Conservation (phyloP, 2,797 vertebrate genomes). For the Zenarchopterus dispar region DNA sequence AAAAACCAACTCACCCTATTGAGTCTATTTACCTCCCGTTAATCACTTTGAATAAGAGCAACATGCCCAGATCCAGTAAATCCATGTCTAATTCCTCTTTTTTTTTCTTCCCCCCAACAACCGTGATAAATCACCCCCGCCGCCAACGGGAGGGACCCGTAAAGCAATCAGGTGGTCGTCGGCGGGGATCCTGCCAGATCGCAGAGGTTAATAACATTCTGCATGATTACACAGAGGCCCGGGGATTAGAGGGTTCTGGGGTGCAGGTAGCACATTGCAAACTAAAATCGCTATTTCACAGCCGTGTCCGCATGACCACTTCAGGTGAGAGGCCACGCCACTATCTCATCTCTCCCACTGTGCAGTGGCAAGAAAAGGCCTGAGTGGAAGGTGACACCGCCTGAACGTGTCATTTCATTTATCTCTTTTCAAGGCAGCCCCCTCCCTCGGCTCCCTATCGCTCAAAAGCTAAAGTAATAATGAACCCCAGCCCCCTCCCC, state of each 20-base stretch:
- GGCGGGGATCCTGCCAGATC: constrained; percentile 46
- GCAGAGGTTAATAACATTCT: constrained; percentile 76
- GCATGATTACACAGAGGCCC: constrained; percentile 69
- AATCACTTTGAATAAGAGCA: constrained; percentile 53
- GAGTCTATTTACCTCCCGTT: constrained; percentile 45
- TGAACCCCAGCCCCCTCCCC: constrained; percentile 18
- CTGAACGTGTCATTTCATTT: constrained; percentile 40
- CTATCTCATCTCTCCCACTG: constrained; percentile 50
- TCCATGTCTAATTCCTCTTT: constrained; percentile 41
- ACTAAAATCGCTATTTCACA: constrained; percentile 69
- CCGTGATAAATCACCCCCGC: constrained; percentile 26
- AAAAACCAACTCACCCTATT: constrained; percentile 33
- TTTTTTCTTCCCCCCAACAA: background rate
- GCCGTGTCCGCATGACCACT: constrained; percentile 44
- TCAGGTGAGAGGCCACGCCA: constrained; percentile 45
- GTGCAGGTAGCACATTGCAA: constrained; percentile 50
- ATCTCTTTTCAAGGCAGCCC: constrained; percentile 27
- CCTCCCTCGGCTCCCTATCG: background rate
- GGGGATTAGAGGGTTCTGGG: constrained; percentile 55
- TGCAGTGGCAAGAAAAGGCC: constrained; percentile 1
- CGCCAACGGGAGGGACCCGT: background rate
- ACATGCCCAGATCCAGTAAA: constrained; percentile 24
- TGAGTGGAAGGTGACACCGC: constrained; percentile 12
- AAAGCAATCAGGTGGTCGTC: constrained; percentile 44
- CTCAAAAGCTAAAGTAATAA: constrained; percentile 6